These are phyloP conservation scores for Tragelaphus strepsiceros DNA, from an alignment of 2,113 vertebrate species.

Conservation along the genomic window DNA sequence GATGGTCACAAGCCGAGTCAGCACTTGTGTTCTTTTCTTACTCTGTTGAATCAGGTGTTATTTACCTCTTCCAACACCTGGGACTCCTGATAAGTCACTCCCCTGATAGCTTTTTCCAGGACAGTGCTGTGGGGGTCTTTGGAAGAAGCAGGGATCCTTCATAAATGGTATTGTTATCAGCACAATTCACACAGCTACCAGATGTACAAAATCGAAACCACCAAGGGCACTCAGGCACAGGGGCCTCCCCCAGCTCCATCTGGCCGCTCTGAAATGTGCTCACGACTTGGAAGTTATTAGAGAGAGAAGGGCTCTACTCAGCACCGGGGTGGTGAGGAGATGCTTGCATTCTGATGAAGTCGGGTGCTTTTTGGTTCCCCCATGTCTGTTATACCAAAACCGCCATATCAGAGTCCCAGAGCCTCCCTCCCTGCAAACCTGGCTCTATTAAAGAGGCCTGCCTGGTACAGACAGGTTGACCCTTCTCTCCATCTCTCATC, in stretches of 20 bases:
- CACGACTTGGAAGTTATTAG: not conserved
- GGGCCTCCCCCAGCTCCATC: not conserved
- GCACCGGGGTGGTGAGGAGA: not conserved
- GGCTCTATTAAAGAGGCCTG: not conserved
- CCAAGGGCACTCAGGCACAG: not conserved
- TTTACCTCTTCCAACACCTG: constrained; percentile 61
- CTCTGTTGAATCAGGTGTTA: constrained; percentile 58
- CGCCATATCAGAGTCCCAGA: not conserved
- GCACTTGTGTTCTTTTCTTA: constrained; percentile 55
- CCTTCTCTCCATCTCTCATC: constrained; percentile 21
- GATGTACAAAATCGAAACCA: constrained; percentile 44
- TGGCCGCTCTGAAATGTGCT: not conserved
- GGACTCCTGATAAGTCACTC: constrained; percentile 66
- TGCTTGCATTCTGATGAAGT: not conserved
- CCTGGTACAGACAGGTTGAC: not conserved
- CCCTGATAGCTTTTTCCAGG: constrained; percentile 53
- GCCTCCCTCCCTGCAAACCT: not conserved
- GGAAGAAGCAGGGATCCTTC: constrained; percentile 26
- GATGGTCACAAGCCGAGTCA: constrained; percentile 63
- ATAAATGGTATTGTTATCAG: constrained; percentile 49
- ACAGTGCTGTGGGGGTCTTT: constrained; percentile 39
- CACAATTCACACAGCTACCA: constrained; percentile 50
- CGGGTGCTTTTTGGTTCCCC: not conserved
- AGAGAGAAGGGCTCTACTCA: not conserved
- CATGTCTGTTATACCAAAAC: not conserved